Evolutionary conservation across 2,888 invertebrate species (phyloP).

Genomic region (Morpho helenor): DNA sequence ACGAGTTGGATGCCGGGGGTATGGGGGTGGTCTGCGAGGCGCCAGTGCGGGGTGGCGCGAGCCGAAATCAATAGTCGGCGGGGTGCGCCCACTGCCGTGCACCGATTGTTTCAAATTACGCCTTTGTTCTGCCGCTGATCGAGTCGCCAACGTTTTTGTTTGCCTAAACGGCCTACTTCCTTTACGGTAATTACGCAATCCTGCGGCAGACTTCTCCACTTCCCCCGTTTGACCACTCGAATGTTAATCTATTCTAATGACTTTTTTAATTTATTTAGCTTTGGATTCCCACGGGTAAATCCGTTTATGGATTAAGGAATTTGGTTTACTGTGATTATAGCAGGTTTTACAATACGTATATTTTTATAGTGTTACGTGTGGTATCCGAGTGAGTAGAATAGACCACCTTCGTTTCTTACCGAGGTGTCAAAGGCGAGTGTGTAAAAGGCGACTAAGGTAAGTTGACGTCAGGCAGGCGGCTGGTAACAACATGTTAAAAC

Average conservation of each 20-base stretch:
- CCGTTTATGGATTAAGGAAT: no score
- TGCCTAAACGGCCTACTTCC: slow-evolving; percentile 72
- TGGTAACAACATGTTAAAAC: no score
- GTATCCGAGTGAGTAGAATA: no score
- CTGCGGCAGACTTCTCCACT: slow-evolving; percentile 52
- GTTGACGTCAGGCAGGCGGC: no score
- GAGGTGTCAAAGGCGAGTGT: no score
- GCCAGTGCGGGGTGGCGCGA: slow-evolving; percentile 37
- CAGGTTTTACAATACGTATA: no score
- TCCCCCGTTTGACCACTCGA: slow-evolving; percentile 45
- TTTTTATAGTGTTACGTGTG: no score
- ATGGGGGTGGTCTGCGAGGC: slow-evolving; percentile 36
- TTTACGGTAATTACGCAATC: slow-evolving; percentile 74
- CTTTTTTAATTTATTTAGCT: slow-evolving; percentile 7
- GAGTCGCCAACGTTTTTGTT: slow-evolving; percentile 73
- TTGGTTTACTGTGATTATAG: no score
- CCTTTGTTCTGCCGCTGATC: slow-evolving; percentile 75
- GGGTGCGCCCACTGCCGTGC: slow-evolving; percentile 68
- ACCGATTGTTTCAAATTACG: slow-evolving; percentile 78
- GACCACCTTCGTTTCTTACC: no score
- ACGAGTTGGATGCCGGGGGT: slow-evolving; percentile 60
- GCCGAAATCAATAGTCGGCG: slow-evolving; percentile 74
- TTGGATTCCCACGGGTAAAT: no score
- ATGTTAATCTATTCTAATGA: slow-evolving; percentile 45
- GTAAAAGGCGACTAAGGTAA: no score